These are phyloP conservation scores for Rhinoptilus africanus DNA, from an alignment of 2,113 vertebrate species.

Conservation along the genomic window DNA sequence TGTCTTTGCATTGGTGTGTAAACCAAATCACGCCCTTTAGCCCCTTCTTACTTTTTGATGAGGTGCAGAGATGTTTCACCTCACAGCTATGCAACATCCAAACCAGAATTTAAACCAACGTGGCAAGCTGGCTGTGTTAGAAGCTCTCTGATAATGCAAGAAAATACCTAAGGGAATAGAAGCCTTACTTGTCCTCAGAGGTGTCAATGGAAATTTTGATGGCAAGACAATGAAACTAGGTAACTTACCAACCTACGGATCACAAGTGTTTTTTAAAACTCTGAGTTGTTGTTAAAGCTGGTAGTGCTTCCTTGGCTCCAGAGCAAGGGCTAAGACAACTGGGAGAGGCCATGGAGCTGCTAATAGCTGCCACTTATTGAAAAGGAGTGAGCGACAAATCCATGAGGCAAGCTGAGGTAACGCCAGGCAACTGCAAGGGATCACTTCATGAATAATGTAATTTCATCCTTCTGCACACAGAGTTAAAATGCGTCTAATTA, in stretches of 20 bases:
- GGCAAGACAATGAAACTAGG: not conserved
- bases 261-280: not conserved
- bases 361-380: not conserved
- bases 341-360: not conserved
- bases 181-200: not conserved
- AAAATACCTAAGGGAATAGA: not conserved
- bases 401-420: not conserved
- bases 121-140: accelerated
- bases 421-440: not conserved
- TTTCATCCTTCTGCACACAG: not conserved
- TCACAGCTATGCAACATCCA: not conserved
- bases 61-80: not conserved
- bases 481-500: constrained; percentile 45
- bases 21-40: not conserved
- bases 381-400: not conserved
- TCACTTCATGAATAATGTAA: constrained; percentile 24
- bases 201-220: not conserved
- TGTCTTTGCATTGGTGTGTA: not conserved
- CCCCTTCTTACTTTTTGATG: not conserved
- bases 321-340: not conserved
- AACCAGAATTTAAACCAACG: not conserved
- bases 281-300: not conserved
- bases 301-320: not conserved
- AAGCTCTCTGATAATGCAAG: not conserved
- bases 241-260: not conserved